These are phyloP conservation scores for Cotesia glomerata DNA, from an alignment of 1,140 invertebrate species.

Conservation along the genomic window DNA sequence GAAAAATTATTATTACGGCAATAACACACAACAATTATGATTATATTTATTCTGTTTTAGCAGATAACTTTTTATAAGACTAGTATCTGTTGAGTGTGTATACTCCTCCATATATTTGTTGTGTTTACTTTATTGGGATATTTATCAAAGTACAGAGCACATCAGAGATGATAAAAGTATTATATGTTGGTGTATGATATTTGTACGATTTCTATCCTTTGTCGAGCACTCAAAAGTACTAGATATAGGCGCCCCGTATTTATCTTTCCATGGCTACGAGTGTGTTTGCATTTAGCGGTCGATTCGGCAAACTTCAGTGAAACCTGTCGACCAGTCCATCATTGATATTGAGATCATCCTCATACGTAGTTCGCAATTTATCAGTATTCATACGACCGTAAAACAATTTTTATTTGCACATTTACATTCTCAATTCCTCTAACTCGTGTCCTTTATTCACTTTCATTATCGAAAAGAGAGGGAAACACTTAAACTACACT, in stretches of 20 bases:
- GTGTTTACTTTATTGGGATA: too few species aligned
- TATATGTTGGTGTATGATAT: too few species aligned
- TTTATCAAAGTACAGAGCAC: too few species aligned
- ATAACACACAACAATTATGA: too few species aligned
- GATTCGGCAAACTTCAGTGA: slow-evolving; percentile 27
- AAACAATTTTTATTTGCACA: neutral
- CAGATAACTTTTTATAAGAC: too few species aligned
- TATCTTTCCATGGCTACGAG: slow-evolving; percentile 22
- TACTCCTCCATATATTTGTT: too few species aligned
- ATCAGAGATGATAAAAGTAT: too few species aligned
- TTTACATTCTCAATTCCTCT: neutral
- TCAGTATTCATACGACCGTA: neutral
- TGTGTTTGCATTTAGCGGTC: slow-evolving; percentile 22
- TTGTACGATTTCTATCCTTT: neutral
- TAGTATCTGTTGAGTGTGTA: too few species aligned
- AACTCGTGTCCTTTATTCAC: too few species aligned
- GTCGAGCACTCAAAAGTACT: neutral
- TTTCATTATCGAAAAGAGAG: neutral
- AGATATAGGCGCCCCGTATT: slow-evolving; percentile 12
- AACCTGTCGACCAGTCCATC: slow-evolving; percentile 6
- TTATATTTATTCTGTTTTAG: too few species aligned
- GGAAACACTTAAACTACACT: neutral
- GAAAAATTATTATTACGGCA: too few species aligned
- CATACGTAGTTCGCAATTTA: neutral
- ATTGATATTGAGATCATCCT: slow-evolving; percentile 18